A percentile compares a stretch with the other conserved stretches of the same genome.
Evolutionary conservation across 2,888 invertebrate genomes (phyloP).

Genomic region (Diploptera punctata): DNA sequence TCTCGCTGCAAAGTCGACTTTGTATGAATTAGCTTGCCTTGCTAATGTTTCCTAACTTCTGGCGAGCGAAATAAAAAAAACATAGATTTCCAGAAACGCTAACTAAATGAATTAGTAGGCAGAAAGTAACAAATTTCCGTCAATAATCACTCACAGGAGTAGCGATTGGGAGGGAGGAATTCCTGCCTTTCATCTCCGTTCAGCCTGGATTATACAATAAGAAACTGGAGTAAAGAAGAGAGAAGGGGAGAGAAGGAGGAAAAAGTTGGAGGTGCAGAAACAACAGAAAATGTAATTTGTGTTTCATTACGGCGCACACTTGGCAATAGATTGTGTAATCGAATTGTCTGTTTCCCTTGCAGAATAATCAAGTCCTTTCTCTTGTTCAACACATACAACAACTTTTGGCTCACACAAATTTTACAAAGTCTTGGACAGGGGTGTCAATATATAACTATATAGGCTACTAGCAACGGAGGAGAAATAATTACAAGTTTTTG

Average conservation of each 20-base stretch:
- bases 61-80: conserved; percentile 13
- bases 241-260: background rate
- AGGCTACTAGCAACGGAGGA: background rate
- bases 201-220: conserved; percentile 1
- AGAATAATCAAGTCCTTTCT: conserved; percentile 18
- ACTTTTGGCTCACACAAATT: conserved; percentile 16
- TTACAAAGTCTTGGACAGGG: conserved; percentile 19
- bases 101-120: conserved; percentile 18
- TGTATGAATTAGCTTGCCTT: background rate
- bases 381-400: background rate
- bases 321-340: conserved; percentile 21
- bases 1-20: background rate
- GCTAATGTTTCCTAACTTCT: conserved; percentile 10
- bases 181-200: background rate
- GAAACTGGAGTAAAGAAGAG: conserved; percentile 2
- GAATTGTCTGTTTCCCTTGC: conserved; percentile 15
- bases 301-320: conserved; percentile 25
- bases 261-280: conserved; percentile 18
- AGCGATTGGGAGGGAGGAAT: background rate
- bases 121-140: conserved; percentile 28
- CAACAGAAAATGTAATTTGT: conserved; percentile 26
- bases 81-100: conserved; percentile 22
- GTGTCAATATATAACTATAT: background rate
- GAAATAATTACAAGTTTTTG: no score
- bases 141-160: conserved; percentile 24